These are phyloP conservation scores for Phenganax marumi DNA, from an alignment of 92 coral and sea anemone species.

Conservation along the genomic window DNA sequence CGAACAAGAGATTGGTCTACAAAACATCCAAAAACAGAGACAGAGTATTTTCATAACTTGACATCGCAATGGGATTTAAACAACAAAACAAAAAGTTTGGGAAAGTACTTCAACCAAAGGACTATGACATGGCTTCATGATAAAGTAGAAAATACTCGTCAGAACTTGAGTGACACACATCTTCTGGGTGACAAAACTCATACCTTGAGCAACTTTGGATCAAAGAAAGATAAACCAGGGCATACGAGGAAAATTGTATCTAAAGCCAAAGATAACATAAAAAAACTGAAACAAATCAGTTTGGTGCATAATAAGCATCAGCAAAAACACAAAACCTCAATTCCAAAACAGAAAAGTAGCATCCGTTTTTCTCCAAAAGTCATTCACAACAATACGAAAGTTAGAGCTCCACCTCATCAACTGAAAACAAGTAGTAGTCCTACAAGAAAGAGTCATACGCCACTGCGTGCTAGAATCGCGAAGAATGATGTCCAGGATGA, in stretches of 20 bases:
- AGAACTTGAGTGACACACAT: background rate
- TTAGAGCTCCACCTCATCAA: background rate
- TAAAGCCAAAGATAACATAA: background rate
- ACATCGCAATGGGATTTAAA: constrained; percentile 20
- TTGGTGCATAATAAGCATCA: background rate
- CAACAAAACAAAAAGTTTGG: constrained; percentile 13
- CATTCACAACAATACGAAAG: constrained; percentile 4
- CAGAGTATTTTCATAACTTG: constrained; percentile 20
- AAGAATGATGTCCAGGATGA: background rate
- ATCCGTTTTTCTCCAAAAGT: background rate
- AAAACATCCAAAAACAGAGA: constrained; percentile 7
- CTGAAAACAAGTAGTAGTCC: background rate
- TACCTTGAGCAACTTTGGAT: background rate
- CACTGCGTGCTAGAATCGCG: background rate
- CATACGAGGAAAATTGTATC: background rate
- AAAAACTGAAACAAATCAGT: background rate
- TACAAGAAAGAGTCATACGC: background rate
- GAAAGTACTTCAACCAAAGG: constrained; percentile 34
- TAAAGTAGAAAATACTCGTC: background rate
- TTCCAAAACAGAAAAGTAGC: background rate
- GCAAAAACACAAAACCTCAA: background rate
- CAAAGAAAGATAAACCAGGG: background rate
- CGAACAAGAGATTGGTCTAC: constrained; percentile 26
- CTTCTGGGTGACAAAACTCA: background rate
- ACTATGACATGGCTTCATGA: constrained; percentile 21